A percentile compares a stretch with the other conserved stretches of the same genome.
phyloP scores from a whole-genome alignment of 2,113 vertebrate species.

The Oreotrochilus melanogaster region DNA sequence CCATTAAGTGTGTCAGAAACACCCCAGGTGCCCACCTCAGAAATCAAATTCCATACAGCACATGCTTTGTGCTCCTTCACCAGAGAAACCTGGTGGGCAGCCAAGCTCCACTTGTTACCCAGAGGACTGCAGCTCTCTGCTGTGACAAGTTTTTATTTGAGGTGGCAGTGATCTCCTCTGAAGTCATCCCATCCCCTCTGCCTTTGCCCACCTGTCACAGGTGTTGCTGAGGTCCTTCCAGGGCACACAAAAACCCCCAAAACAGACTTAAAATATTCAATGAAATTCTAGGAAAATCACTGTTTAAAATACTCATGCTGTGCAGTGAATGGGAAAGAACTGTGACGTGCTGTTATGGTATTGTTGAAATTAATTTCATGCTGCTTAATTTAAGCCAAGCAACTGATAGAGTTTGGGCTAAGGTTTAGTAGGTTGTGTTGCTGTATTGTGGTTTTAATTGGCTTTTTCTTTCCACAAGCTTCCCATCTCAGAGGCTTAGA shows the following conservation, averaged over 20 bases:
- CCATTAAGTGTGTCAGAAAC: neutral
- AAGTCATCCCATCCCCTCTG: neutral
- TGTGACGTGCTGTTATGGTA: neutral
- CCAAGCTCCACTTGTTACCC: constrained; percentile 17
- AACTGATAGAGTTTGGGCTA: neutral
- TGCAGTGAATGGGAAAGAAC: neutral
- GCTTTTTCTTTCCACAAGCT: neutral
- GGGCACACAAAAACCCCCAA: neutral
- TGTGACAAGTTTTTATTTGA: constrained; percentile 20
- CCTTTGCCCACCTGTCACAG: neutral
- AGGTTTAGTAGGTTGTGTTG: neutral
- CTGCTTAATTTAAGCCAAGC: constrained; percentile 28
- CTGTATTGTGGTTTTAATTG: neutral
- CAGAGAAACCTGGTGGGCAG: constrained; percentile 1
- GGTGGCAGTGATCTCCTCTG: neutral
- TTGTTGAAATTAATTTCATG: neutral
- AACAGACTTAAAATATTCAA: neutral
- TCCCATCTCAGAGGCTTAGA: neutral
- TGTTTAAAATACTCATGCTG: neutral
- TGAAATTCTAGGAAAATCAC: neutral
- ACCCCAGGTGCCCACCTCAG: neutral
- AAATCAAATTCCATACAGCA: constrained; percentile 7
- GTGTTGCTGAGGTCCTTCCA: neutral
- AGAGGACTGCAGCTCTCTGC: neutral
- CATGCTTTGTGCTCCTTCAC: neutral